These are phyloP conservation scores for Heliconius hortense DNA, from an alignment of 2,888 invertebrate species.

Conservation along the genomic window DNA sequence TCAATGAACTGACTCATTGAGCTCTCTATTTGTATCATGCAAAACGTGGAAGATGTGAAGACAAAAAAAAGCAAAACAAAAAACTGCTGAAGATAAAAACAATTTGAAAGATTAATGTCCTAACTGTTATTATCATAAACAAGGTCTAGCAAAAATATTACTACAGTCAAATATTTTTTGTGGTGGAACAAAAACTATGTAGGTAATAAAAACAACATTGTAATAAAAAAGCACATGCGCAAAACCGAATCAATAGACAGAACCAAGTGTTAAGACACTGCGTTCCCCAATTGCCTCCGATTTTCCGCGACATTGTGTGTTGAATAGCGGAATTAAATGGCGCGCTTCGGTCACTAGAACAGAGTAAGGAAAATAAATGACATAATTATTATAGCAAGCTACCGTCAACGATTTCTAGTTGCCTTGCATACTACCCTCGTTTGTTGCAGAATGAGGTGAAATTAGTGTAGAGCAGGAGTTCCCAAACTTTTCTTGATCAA, in stretches of 20 bases:
- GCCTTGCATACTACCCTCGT: too few species aligned
- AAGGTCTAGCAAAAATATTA: neutral
- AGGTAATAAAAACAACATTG: neutral
- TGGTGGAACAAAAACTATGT: neutral
- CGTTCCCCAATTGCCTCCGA: neutral
- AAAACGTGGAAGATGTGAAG: neutral
- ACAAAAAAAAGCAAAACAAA: neutral
- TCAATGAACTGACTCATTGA: neutral
- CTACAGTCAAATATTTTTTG: neutral
- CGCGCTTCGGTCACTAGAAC: neutral
- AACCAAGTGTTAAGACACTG: neutral
- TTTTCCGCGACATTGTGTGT: neutral
- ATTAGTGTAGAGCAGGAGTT: too few species aligned
- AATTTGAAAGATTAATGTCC: conserved; percentile 8
- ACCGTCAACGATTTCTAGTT: too few species aligned
- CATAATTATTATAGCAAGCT: too few species aligned
- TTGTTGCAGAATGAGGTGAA: too few species aligned
- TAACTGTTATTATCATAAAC: conserved; percentile 1
- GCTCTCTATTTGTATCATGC: neutral
- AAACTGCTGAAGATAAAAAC: neutral
- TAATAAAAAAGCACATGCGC: too few species aligned
- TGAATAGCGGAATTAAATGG: neutral
- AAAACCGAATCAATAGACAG: too few species aligned
- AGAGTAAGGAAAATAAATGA: too few species aligned
- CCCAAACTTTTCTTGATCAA: too few species aligned